Base-by-base conservation (phyloP, 2,797 vertebrate genomes). In the Macroramphosus scolopax region DNA sequence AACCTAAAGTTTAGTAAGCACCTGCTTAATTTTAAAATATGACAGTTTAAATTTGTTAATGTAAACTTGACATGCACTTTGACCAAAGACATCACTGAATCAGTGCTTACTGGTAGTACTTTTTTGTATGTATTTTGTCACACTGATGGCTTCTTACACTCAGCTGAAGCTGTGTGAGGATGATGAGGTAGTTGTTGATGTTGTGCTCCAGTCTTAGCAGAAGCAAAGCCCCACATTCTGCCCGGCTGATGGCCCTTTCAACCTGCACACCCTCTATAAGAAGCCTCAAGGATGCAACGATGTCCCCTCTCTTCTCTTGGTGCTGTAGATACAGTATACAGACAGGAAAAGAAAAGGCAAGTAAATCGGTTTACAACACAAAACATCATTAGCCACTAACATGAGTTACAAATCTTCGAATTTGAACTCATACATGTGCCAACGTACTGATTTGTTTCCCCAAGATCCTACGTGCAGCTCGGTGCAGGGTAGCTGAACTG, bases 391-490 rank as follows among this genome's bases (percentile, higher is more conserved):
- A n/a, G n/a, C n/a, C n/a, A n/a, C n/a, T n/a, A n/a, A n/a, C n/a
- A n/a, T n/a, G n/a, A n/a, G n/a, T n/a, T n/a, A n/a, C n/a, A n/a
- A n/a, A n/a, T n/a, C n/a, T n/a, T n/a, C n/a, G n/a, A 38, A 22
- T 66, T 58, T 61, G 6, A 37, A 59, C 17, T 63, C 14, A 62
- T 59, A 41, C 17, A 63, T 32, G 28, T 36, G 26, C 41, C n/a
- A 30, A 83, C 87, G 61, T 80, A 88, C 87, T 40, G 85, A 75
- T 84, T 86, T 89, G 38, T 58, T 81, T 69, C 68, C 66, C 87
- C 85, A 90, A 16, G 80, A 81, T 68, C 75, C 58, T 24, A 78
- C 58, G n/a, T 88, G 78, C 33, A 89, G 73, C 61, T 66, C 78
- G 5, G 71, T 73, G 59, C 81, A 84, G 30, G 87, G 84, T 17